A percentile compares a stretch with the other conserved stretches of the same genome.
Conservation (phyloP, 1,140 invertebrate genomes). For the Telenomus remus region DNA sequence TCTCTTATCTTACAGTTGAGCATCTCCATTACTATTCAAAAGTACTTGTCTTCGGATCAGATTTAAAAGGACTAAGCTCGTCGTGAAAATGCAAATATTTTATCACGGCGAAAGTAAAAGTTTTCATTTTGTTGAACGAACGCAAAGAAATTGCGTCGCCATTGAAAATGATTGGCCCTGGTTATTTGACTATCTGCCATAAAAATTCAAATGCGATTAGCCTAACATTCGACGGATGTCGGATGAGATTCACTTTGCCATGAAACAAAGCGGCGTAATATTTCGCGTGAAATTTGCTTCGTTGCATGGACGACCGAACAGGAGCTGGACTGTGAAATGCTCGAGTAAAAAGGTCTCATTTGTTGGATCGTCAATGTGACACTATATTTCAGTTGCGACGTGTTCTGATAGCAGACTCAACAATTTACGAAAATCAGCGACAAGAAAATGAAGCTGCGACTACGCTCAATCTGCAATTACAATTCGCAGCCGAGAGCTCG, state of each 20-base stretch:
- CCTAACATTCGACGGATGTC: slow-evolving; percentile 15
- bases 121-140: slow-evolving; percentile 12
- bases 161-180: slow-evolving; percentile 26
- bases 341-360: slow-evolving; percentile 44
- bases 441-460: slow-evolving; percentile 43
- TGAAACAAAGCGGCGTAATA: slow-evolving; percentile 37
- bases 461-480: slow-evolving; percentile 52
- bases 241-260: slow-evolving; percentile 28
- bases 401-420: slow-evolving; percentile 23
- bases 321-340: slow-evolving; percentile 19
- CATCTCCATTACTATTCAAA: slow-evolving; percentile 41
- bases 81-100: slow-evolving; percentile 33
- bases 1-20: slow-evolving; percentile 4
- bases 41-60: slow-evolving; percentile 13
- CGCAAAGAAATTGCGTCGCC: slow-evolving; percentile 19
- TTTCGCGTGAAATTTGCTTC: slow-evolving; percentile 30
- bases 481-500: slow-evolving; percentile 40
- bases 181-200: slow-evolving; percentile 9
- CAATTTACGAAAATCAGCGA: slow-evolving; percentile 47
- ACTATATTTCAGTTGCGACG: slow-evolving; percentile 23
- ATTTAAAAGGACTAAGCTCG: slow-evolving; percentile 18
- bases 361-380: slow-evolving; percentile 35
- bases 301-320: slow-evolving; percentile 19
- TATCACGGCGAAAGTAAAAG: slow-evolving; percentile 7
- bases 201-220: slow-evolving; percentile 41